These are phyloP conservation scores for Apamea anceps DNA, from an alignment of 2,888 invertebrate species.

Conservation along the genomic window DNA sequence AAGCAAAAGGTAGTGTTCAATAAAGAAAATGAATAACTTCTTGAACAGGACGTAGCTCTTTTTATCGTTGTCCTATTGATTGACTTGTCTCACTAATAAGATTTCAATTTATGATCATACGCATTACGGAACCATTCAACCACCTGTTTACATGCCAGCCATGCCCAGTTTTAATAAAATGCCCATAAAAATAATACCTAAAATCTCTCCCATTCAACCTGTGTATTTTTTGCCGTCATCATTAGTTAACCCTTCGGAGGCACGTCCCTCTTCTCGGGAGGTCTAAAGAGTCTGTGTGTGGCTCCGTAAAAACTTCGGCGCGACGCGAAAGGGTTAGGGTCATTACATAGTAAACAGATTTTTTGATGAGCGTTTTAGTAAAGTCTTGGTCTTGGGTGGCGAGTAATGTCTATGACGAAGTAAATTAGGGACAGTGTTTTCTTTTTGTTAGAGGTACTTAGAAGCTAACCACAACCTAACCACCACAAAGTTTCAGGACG, in stretches of 20 bases:
- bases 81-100: no score
- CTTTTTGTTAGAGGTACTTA: background rate
- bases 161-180: constrained; percentile 35
- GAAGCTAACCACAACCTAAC: background rate
- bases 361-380: constrained; percentile 35
- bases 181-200: constrained; percentile 45
- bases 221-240: constrained; percentile 62
- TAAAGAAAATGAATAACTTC: background rate
- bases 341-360: constrained; percentile 50
- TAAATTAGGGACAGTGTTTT: background rate
- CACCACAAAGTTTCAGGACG: no score
- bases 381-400: background rate
- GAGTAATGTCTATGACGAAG: background rate
- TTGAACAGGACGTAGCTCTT: no score
- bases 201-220: constrained; percentile 36
- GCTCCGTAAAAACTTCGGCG: constrained; percentile 60
- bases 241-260: constrained; percentile 62
- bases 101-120: background rate
- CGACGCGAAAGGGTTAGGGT: constrained; percentile 51
- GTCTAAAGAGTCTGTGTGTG: constrained; percentile 65
- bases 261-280: constrained; percentile 65
- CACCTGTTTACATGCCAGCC: constrained; percentile 5
- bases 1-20: background rate
- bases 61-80: background rate
- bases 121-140: constrained; percentile 13